A percentile compares a stretch with the other conserved stretches of the same genome.
These are phyloP conservation scores for Cyprinella venusta DNA, from an alignment of 2,797 vertebrate genomes.

Conservation along the genomic window DNA sequence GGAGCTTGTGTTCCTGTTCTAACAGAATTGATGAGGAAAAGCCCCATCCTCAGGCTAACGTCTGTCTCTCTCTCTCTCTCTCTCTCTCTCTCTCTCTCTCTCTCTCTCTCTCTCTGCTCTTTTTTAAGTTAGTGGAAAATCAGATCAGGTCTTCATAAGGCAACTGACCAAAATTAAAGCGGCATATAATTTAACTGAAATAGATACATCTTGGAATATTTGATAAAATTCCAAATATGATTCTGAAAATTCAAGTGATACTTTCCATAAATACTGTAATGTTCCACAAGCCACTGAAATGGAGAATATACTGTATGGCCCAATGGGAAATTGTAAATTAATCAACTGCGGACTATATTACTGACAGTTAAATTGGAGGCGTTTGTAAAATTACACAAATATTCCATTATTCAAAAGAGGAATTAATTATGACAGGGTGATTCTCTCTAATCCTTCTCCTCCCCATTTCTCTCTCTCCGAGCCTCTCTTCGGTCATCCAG, in stretches of 20 bases:
- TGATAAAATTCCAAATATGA: conserved; percentile 32
- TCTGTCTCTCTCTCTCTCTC: conserved; percentile 61
- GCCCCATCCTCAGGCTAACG: conserved; percentile 71
- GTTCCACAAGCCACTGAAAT: conserved; percentile 1
- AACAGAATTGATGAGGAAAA: conserved; percentile 65
- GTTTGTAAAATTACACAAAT: conserved; percentile 23
- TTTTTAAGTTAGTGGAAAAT: conserved; percentile 44
- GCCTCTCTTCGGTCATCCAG: conserved; percentile 52
- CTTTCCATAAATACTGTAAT: conserved; percentile 31
- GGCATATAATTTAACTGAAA: conserved; percentile 67
- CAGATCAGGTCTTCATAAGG: conserved; percentile 32
- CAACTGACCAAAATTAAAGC: conserved; percentile 53
- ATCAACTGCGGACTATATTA: conserved; percentile 1
- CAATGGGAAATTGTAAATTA: conserved; percentile 16
- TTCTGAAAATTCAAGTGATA: conserved; percentile 19
- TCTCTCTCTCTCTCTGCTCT: conserved; percentile 67
- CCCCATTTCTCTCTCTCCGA: conserved; percentile 52
- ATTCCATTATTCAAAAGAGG: conserved; percentile 40
- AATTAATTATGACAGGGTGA: conserved; percentile 66
- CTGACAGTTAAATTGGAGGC: conserved; percentile 13
- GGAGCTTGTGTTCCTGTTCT: conserved; percentile 41
- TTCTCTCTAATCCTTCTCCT: conserved; percentile 63
- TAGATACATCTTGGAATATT: conserved; percentile 19
- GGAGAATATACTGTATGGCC: conserved; percentile 3
- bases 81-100: conserved; percentile 61